These are phyloP conservation scores for Drosophila glabriapex DNA, from an alignment of 2,888 invertebrate species.

Conservation along the genomic window DNA sequence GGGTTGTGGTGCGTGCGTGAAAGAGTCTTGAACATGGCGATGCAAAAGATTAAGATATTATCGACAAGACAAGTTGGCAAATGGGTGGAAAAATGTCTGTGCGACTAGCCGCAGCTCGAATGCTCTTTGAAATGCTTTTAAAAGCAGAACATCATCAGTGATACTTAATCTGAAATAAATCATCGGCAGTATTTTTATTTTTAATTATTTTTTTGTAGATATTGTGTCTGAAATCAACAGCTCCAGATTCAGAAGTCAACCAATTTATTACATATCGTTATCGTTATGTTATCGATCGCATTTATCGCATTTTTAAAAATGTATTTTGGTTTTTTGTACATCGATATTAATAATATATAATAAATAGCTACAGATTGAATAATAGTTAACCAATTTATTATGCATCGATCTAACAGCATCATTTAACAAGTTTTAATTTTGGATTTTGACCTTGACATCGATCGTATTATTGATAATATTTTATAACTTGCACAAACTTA, in stretches of 20 bases:
- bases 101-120: not conserved
- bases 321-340: not conserved
- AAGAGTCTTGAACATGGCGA: conserved; percentile 37
- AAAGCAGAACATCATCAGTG: no score
- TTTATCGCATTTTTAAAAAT: not conserved
- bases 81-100: conserved; percentile 2
- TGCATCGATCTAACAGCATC: not conserved
- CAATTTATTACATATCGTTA: not conserved
- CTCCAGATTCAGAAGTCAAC: not conserved
- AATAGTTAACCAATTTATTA: not conserved
- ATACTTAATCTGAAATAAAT: not conserved
- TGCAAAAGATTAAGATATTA: conserved; percentile 75
- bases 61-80: conserved; percentile 45
- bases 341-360: not conserved
- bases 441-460: not conserved
- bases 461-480: not conserved
- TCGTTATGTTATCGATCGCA: not conserved
- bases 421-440: not conserved
- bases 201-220: not conserved
- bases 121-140: conserved; percentile 7
- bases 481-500: not conserved
- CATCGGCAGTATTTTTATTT: not conserved
- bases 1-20: conserved; percentile 12
- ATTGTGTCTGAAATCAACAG: not conserved
- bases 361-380: not conserved